Conservation (phyloP, 2,797 vertebrate species). For the Scolopax bukidnonensis region DNA sequence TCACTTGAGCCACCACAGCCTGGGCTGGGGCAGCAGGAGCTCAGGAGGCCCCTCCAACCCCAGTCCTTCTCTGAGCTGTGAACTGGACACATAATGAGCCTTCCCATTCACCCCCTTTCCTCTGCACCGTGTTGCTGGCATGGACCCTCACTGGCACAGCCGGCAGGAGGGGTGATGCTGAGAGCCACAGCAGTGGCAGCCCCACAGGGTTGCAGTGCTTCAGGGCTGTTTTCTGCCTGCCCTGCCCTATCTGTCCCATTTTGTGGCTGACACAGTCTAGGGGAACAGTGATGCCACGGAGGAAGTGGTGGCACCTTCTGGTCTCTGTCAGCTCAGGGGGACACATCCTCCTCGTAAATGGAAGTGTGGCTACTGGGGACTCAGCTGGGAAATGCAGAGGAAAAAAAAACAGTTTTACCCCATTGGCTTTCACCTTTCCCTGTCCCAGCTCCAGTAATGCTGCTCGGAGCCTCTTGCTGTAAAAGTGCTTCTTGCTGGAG, state of each 20-base stretch:
- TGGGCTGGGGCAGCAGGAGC: not conserved
- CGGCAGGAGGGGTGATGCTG: rapidly evolving
- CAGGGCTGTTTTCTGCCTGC: not conserved
- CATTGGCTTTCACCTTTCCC: not conserved
- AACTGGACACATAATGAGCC: not conserved
- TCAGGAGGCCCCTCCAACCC: rapidly evolving
- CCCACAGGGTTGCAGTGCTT: not conserved
- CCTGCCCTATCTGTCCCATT: no score
- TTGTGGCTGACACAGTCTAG: not conserved
- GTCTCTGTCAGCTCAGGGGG: not conserved
- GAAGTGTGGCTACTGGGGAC: not conserved
- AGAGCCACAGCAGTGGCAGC: not conserved
- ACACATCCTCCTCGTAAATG: not conserved
- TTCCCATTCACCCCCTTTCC: not conserved
- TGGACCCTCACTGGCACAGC: not conserved
- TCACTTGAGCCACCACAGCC: not conserved
- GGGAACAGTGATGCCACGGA: not conserved
- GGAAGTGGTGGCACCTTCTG: not conserved
- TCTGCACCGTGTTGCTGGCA: rapidly evolving
- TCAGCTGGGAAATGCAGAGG: not conserved
- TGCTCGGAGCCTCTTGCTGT: not conserved
- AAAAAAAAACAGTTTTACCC: not conserved
- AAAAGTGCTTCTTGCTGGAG: not conserved
- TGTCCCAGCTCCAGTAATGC: not conserved
- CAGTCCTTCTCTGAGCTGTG: rapidly evolving